Percentiles rank a stretch among this genome's conserved stretches.
Evolutionary conservation across 2,888 invertebrate genomes (phyloP).

Genomic region (Caradrina kadenii): DNA sequence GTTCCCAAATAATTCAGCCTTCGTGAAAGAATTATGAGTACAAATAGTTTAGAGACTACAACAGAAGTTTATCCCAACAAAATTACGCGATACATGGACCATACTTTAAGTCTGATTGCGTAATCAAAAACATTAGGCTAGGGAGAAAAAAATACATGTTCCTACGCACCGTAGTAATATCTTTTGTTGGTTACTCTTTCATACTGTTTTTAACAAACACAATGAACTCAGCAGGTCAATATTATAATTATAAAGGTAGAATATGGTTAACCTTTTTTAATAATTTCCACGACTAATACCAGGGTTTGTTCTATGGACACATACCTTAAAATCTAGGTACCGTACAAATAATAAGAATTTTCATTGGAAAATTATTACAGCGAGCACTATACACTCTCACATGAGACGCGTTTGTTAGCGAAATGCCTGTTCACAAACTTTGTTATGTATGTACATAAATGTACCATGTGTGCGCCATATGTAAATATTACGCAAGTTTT

Average conservation of each 20-base stretch:
- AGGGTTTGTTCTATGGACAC: not conserved
- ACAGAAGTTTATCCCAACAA: constrained; percentile 21
- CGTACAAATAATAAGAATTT: not conserved
- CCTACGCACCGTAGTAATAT: not conserved
- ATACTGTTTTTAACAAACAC: not conserved
- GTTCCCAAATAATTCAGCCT: constrained; percentile 37
- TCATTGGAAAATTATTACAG: constrained; percentile 11
- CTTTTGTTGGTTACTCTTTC: not conserved
- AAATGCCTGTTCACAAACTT: constrained; percentile 20
- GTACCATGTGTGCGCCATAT: constrained; percentile 26
- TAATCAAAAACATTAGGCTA: constrained; percentile 8
- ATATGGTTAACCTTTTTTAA: not conserved
- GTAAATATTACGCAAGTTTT: constrained; percentile 30
- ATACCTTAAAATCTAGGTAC: not conserved
- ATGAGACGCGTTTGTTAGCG: constrained; percentile 29
- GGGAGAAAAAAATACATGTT: constrained; percentile 4
- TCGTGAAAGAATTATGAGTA: constrained; percentile 46
- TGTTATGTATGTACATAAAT: constrained; percentile 5
- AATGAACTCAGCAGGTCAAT: constrained; percentile 1
- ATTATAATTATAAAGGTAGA: not conserved
- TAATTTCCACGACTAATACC: not conserved
- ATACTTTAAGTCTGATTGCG: constrained; percentile 23
- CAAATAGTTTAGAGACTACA: constrained; percentile 36
- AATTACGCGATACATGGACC: constrained; percentile 10
- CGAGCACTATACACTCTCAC: constrained; percentile 1